These are phyloP conservation scores for Dipodomys ordii DNA, from an alignment of 2,113 vertebrate species.

Conservation along the genomic window DNA sequence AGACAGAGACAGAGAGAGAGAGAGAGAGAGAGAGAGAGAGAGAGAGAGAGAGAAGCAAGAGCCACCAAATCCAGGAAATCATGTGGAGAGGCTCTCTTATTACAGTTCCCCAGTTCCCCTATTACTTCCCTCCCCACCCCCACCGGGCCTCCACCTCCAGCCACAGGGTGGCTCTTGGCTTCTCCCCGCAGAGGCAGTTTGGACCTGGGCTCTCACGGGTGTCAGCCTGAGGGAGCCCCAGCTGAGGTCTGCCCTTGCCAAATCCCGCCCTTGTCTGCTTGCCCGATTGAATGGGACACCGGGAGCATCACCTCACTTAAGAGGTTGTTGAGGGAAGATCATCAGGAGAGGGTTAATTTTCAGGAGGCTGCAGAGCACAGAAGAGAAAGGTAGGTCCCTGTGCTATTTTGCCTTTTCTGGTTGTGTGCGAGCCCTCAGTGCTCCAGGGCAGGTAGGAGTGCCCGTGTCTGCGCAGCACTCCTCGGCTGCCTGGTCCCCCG, in stretches of 20 bases:
- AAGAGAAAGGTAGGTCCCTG: conserved; percentile 81
- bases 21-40: conserved; percentile 66
- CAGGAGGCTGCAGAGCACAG: conserved; percentile 69
- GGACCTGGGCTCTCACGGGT: conserved; percentile 58
- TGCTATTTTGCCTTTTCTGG: conserved; percentile 54
- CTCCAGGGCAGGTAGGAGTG: neutral
- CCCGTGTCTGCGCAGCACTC: neutral
- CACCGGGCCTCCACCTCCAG: conserved; percentile 74
- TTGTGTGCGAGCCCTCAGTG: neutral
- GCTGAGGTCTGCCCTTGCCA: conserved; percentile 42
- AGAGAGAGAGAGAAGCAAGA: conserved; percentile 56
- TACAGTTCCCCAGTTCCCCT: conserved; percentile 65
- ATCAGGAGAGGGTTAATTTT: conserved; percentile 51
- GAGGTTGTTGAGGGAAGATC: neutral
- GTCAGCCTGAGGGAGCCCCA: neutral
- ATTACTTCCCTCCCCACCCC: conserved; percentile 57
- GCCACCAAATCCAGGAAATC: conserved; percentile 76
- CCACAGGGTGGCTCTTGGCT: conserved; percentile 58
- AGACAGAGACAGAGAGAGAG: neutral
- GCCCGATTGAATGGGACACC: neutral
- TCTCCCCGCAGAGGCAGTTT: neutral
- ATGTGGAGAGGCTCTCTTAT: conserved; percentile 72
- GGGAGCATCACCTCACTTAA: neutral
- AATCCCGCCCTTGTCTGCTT: conserved; percentile 71
- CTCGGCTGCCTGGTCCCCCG: neutral